Evolutionary conservation across 1,140 invertebrate species (phyloP).

Genomic region (Drosophila kurseongensis): DNA sequence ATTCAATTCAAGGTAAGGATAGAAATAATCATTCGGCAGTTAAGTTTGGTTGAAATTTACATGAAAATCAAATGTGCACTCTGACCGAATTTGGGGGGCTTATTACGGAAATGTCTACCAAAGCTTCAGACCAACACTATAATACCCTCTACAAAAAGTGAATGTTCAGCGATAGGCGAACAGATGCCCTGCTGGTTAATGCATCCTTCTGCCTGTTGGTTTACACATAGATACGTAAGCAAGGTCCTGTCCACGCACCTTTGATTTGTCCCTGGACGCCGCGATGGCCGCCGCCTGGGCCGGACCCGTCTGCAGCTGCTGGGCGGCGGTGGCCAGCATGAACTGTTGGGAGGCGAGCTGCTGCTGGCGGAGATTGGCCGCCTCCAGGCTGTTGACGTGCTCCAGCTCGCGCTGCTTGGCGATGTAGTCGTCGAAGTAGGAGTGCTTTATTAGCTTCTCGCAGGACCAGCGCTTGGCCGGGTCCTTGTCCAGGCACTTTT

Average conservation of each 20-base stretch:
- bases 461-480: slow-evolving; percentile 95
- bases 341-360: slow-evolving; percentile 75
- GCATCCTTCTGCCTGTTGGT: too few species aligned
- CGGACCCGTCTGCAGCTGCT: slow-evolving; percentile 69
- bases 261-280: slow-evolving; percentile 80
- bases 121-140: too few species aligned
- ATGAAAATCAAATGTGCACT: too few species aligned
- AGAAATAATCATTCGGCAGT: too few species aligned
- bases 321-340: slow-evolving; percentile 69
- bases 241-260: slow-evolving; percentile 45
- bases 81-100: too few species aligned
- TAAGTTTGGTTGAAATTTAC: too few species aligned
- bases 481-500: slow-evolving; percentile 98
- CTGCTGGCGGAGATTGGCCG: slow-evolving; percentile 71
- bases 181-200: too few species aligned
- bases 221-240: too few species aligned
- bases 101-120: too few species aligned
- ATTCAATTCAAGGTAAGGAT: too few species aligned
- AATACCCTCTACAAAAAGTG: too few species aligned
- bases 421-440: slow-evolving; percentile 85
- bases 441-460: slow-evolving; percentile 94
- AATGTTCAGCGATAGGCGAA: too few species aligned
- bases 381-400: slow-evolving; percentile 71
- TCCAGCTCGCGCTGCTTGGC: slow-evolving; percentile 81
- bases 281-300: slow-evolving; percentile 71